A percentile compares a stretch with the other conserved stretches of the same genome.
phyloP scores from a whole-genome alignment of 1,140 invertebrate species.

The Drosophila kepulauana region DNA sequence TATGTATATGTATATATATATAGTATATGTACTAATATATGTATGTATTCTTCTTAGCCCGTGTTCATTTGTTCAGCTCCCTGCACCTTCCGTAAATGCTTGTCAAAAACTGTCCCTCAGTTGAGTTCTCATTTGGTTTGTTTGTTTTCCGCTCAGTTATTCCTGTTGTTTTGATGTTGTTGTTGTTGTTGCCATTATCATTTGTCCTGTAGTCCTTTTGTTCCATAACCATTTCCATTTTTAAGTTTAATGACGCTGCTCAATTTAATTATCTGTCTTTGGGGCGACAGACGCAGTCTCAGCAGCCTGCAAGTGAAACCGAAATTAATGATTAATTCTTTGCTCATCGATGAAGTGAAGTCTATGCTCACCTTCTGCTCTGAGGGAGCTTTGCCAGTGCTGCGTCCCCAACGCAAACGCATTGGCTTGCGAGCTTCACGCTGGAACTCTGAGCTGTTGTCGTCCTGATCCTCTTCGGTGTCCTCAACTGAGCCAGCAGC shows the following conservation, averaged over 20 bases:
- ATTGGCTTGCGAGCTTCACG: slow-evolving; percentile 77
- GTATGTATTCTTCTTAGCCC: slow-evolving; percentile 60
- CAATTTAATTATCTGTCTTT: slow-evolving; percentile 64
- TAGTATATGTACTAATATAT: slow-evolving; percentile 43
- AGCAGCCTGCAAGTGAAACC: slow-evolving; percentile 11
- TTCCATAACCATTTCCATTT: slow-evolving; percentile 37
- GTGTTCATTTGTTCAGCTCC: slow-evolving; percentile 32
- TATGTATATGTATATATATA: slow-evolving; percentile 53
- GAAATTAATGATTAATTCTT: not conserved
- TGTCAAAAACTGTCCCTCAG: slow-evolving; percentile 46
- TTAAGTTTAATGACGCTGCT: not conserved
- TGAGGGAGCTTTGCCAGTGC: slow-evolving; percentile 68
- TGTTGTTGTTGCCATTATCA: slow-evolving; percentile 25
- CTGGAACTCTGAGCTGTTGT: slow-evolving; percentile 55
- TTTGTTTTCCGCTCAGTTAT: slow-evolving; percentile 36
- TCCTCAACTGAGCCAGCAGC: slow-evolving; percentile 45
- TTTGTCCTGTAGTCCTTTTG: slow-evolving; percentile 32
- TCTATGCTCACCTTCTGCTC: slow-evolving; percentile 50
- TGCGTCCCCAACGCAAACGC: slow-evolving; percentile 80
- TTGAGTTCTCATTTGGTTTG: slow-evolving; percentile 33
- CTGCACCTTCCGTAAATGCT: slow-evolving; percentile 51
- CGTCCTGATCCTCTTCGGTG: slow-evolving; percentile 38
- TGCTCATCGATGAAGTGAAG: not conserved
- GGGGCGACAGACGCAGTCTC: slow-evolving; percentile 53
- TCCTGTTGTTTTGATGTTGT: slow-evolving; percentile 19